phyloP scores from a whole-genome alignment of 2,888 invertebrate species.

The Macrophya annulata region DNA sequence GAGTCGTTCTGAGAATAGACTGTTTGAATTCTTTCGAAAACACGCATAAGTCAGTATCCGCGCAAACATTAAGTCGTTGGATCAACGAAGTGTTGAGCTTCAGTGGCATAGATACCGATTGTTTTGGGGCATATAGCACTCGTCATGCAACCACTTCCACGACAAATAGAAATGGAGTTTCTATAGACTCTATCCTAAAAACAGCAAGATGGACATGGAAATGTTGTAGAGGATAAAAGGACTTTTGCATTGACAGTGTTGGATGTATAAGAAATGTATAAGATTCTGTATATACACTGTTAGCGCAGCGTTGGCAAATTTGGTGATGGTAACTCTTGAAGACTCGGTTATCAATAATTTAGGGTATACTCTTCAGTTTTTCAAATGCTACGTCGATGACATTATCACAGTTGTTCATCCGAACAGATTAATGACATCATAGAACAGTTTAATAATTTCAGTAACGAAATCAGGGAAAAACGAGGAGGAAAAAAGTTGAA shows the following conservation, averaged over 20 bases:
- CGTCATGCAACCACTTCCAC: conserved; percentile 39
- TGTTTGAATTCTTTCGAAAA: conserved; percentile 55
- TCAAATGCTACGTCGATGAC: too few relatives aligned
- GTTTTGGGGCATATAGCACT: conserved; percentile 32
- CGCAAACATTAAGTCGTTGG: conserved; percentile 48
- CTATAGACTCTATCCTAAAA: conserved; percentile 33
- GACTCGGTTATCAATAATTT: too few relatives aligned
- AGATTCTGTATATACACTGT: too few relatives aligned
- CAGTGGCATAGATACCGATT: conserved; percentile 39
- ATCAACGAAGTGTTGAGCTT: conserved; percentile 41
- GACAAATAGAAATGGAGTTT: conserved; percentile 29
- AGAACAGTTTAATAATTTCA: too few relatives aligned
- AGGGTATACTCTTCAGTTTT: too few relatives aligned
- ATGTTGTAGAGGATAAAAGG: background rate
- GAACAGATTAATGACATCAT: too few relatives aligned
- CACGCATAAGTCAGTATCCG: conserved; percentile 22
- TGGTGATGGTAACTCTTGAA: too few relatives aligned
- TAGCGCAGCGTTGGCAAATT: too few relatives aligned
- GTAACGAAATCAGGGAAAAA: too few relatives aligned
- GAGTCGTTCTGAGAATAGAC: conserved; percentile 45
- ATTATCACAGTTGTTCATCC: too few relatives aligned
- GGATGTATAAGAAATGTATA: conserved; percentile 2
- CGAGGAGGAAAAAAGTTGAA: too few relatives aligned
- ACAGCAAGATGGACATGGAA: conserved; percentile 47
- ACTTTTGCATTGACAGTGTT: background rate